Evolutionary conservation across 2,113 vertebrate species (phyloP).

Genomic region (Oncorhynchus nerka): DNA sequence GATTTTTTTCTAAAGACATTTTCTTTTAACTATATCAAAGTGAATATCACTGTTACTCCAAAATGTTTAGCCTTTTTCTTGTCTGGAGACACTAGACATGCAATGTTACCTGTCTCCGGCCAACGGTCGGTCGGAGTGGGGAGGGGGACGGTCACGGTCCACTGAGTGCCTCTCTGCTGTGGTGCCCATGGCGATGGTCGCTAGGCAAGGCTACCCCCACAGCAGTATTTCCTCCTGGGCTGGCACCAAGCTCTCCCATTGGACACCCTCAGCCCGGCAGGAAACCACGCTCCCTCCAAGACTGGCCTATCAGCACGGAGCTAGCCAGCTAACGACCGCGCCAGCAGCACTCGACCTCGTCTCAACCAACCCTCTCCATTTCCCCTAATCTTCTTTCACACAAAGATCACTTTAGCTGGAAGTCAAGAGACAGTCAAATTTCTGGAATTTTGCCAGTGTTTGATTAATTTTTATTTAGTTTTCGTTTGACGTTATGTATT

Average conservation of each 20-base stretch:
- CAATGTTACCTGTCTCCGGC: conserved; percentile 56
- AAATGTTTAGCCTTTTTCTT: conserved; percentile 71
- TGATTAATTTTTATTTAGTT: conserved; percentile 9
- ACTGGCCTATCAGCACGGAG: conserved; percentile 54
- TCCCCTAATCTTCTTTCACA: conserved; percentile 57
- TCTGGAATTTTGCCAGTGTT: conserved; percentile 69
- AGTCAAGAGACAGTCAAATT: conserved; percentile 70
- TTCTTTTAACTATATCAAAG: conserved; percentile 63
- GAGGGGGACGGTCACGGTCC: conserved; percentile 46
- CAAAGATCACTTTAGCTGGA: conserved; percentile 78
- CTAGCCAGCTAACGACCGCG: conserved; percentile 10
- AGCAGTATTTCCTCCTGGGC: conserved; percentile 60
- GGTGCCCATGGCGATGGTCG: conserved; percentile 44
- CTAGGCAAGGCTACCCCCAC: conserved; percentile 9
- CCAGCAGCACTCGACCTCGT: neutral
- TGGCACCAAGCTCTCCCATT: conserved; percentile 27
- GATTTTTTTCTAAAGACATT: conserved; percentile 2
- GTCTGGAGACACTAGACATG: conserved; percentile 63
- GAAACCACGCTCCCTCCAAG: conserved; percentile 41
- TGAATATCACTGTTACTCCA: conserved; percentile 78
- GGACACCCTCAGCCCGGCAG: conserved; percentile 31
- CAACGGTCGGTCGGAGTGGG: conserved; percentile 18
- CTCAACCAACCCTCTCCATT: neutral
- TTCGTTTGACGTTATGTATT: conserved; percentile 51
- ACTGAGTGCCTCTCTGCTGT: conserved; percentile 71